Evolutionary conservation across 2,113 vertebrate genomes (phyloP).

Genomic region (Gulo gulo): DNA sequence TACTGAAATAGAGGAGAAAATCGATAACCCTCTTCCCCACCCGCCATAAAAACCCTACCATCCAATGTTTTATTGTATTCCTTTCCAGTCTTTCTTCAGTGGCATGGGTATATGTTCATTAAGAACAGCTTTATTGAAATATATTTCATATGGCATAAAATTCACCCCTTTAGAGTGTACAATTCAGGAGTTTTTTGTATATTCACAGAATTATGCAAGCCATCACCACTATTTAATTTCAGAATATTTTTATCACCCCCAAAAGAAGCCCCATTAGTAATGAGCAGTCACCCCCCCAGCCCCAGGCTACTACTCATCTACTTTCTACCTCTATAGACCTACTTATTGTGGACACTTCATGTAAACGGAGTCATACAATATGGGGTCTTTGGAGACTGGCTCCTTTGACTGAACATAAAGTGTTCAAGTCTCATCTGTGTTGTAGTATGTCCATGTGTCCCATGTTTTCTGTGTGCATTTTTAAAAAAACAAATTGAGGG

Average conservation of each 20-base stretch:
- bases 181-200: background rate
- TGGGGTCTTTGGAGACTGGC: background rate
- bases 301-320: background rate
- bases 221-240: background rate
- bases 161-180: background rate
- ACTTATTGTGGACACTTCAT: background rate
- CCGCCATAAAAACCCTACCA: background rate
- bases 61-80: background rate
- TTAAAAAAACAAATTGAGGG: background rate
- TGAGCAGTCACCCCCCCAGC: background rate
- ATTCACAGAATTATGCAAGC: background rate
- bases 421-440: background rate
- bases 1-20: background rate
- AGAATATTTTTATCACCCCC: background rate
- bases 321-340: background rate
- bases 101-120: background rate
- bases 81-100: background rate
- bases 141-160: background rate
- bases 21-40: background rate
- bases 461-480: background rate
- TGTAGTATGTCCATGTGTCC: background rate
- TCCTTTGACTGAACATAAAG: background rate
- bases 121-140: slow-evolving; percentile 10
- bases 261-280: background rate
- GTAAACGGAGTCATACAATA: background rate